These are phyloP conservation scores for Thereuonema tuberculata DNA, from an alignment of 1,140 invertebrate species.

Conservation along the genomic window DNA sequence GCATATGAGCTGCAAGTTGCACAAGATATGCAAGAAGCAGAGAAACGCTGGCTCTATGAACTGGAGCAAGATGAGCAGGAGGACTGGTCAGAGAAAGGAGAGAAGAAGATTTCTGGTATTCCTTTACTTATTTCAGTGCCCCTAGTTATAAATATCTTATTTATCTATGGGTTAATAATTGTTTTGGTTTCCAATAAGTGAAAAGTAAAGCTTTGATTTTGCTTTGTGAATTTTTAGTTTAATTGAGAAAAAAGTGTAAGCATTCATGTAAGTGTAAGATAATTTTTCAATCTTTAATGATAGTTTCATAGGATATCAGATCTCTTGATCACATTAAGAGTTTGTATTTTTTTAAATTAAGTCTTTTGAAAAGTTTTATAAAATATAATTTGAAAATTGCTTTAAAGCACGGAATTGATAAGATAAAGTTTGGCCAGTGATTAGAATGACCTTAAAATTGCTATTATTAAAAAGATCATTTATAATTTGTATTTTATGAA, in stretches of 20 bases:
- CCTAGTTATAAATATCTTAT: background rate
- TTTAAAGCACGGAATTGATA: too few species aligned
- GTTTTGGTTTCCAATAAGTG: background rate
- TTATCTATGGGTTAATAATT: background rate
- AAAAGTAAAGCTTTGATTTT: background rate
- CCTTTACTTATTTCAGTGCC: background rate
- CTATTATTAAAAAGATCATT: too few species aligned
- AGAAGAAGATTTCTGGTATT: background rate
- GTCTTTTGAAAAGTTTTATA: too few species aligned
- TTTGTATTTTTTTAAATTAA: too few species aligned
- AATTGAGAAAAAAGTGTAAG: background rate
- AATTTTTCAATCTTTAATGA: too few species aligned
- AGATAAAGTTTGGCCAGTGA: too few species aligned
- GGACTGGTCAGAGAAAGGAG: conserved; percentile 5
- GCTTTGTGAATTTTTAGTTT: background rate
- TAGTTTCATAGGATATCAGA: background rate
- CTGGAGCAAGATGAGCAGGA: conserved; percentile 45
- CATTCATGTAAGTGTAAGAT: too few species aligned
- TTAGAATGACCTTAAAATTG: too few species aligned
- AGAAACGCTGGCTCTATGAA: conserved; percentile 47
- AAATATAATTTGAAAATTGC: too few species aligned
- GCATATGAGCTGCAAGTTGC: conserved; percentile 50
- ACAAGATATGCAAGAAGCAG: conserved; percentile 50
- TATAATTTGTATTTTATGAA: too few species aligned
- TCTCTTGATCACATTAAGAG: too few species aligned